Conservation (phyloP, 2,888 invertebrate genomes). For the Melieria crassipennis region DNA sequence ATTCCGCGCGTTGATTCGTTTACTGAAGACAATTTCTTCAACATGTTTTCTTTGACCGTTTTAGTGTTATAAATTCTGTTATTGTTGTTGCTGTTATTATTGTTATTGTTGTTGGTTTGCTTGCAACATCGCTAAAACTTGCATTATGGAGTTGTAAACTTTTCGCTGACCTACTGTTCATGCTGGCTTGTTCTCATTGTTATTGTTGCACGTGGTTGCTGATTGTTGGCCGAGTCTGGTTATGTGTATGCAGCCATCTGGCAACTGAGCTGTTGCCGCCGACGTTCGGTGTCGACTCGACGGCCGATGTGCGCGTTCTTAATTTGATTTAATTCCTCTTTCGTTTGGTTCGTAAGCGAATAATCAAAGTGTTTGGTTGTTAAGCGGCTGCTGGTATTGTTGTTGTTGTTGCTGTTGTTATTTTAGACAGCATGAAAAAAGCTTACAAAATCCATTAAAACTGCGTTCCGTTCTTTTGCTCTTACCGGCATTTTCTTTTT, state of each 20-base stretch:
- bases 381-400: background rate
- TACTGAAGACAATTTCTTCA: too few relatives aligned
- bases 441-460: background rate
- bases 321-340: constrained; percentile 22
- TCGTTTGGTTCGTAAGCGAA: background rate
- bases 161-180: too few relatives aligned
- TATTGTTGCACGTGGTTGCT: constrained; percentile 1
- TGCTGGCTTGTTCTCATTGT: too few relatives aligned
- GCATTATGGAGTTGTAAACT: too few relatives aligned
- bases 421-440: constrained; percentile 10
- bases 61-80: too few relatives aligned
- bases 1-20: too few relatives aligned
- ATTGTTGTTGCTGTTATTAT: background rate
- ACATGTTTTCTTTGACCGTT: too few relatives aligned
- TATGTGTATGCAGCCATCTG: too few relatives aligned
- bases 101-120: background rate
- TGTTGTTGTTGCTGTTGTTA: background rate
- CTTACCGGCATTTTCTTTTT: constrained; percentile 5
- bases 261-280: too few relatives aligned
- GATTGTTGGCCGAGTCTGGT: background rate
- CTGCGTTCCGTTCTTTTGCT: background rate
- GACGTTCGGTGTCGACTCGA: background rate
- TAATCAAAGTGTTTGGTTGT: constrained; percentile 20
- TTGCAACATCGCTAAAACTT: too few relatives aligned
- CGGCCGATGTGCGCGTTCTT: constrained; percentile 18